Evolutionary conservation across 2,797 vertebrate genomes (phyloP).

Genomic region (Chaetophractus vellerosus): DNA sequence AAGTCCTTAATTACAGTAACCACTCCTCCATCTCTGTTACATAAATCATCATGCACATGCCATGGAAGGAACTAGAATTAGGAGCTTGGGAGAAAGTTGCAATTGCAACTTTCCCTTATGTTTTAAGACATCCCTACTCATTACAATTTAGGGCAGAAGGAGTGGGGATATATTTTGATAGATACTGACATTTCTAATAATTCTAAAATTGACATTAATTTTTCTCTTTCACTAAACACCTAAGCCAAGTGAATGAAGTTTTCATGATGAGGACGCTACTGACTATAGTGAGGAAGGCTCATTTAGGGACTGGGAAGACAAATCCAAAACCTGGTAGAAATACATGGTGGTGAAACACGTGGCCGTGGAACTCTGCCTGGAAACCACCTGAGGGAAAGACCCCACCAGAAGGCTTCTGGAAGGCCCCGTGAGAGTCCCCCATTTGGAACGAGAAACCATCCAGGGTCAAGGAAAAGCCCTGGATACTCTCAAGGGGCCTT

Average conservation of each 20-base stretch:
- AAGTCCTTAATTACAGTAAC: neutral
- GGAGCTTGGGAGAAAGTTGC: neutral
- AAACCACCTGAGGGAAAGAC: too few species aligned
- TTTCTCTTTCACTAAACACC: neutral
- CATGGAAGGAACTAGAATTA: neutral
- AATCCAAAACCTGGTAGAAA: too few species aligned
- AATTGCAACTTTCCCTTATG: neutral
- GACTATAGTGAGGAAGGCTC: neutral
- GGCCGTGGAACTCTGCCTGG: too few species aligned
- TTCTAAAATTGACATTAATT: neutral
- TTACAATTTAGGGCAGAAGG: neutral
- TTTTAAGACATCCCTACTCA: neutral
- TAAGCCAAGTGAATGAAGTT: neutral
- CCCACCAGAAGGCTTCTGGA: too few species aligned
- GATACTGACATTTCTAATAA: neutral
- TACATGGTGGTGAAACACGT: too few species aligned
- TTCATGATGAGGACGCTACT: neutral
- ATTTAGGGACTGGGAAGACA: too few species aligned
- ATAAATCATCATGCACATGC: neutral
- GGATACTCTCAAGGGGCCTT: too few species aligned
- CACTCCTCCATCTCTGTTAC: neutral
- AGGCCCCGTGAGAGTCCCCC: too few species aligned
- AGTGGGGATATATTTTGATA: neutral
- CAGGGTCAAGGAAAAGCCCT: too few species aligned
- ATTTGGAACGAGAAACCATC: too few species aligned